Evolutionary conservation across 2,113 vertebrate species (phyloP).

Genomic region (Salvator merianae): DNA sequence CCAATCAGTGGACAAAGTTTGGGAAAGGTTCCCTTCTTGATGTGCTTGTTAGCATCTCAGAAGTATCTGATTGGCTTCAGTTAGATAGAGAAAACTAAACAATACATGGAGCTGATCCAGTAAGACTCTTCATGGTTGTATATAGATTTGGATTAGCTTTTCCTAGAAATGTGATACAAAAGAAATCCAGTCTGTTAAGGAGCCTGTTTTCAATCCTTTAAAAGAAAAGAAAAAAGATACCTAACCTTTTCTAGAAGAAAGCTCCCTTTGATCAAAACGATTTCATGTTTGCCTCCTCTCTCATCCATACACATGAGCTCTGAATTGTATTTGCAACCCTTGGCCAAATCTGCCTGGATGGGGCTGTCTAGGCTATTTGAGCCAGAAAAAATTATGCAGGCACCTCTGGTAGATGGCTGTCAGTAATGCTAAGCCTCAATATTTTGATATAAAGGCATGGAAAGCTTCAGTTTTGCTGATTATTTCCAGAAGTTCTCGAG

Average conservation of each 20-base stretch:
- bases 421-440: background rate
- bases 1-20: background rate
- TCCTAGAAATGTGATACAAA: background rate
- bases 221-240: background rate
- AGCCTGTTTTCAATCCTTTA: conserved; percentile 13
- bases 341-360: background rate
- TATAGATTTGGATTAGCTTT: background rate
- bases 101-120: background rate
- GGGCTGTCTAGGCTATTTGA: background rate
- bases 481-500: conserved; percentile 32
- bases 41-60: background rate
- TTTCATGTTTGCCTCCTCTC: background rate
- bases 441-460: conserved; percentile 12
- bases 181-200: background rate
- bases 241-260: background rate
- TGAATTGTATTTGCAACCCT: background rate
- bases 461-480: conserved; percentile 5
- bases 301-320: background rate
- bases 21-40: background rate
- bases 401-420: background rate
- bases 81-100: background rate
- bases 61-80: background rate
- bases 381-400: background rate
- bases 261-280: background rate
- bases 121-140: background rate